Percentiles rank a stretch among this genome's conserved stretches.
These are phyloP conservation scores for Drymonia ruficornis DNA, from an alignment of 2,888 invertebrate species.

Conservation along the genomic window DNA sequence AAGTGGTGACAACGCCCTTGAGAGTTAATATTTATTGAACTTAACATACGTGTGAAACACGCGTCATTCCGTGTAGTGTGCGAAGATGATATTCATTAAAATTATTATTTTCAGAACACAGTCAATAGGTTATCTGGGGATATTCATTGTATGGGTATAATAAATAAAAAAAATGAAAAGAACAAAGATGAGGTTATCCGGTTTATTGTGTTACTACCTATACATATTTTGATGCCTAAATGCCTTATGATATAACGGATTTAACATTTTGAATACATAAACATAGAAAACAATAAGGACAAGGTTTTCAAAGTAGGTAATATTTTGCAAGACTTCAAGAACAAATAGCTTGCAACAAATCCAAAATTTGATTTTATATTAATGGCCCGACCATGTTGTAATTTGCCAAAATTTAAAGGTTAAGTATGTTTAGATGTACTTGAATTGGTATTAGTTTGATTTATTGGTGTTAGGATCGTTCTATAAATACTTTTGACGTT, in stretches of 20 bases:
- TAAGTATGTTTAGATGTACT: neutral
- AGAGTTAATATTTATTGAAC: no score
- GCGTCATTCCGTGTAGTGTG: no score
- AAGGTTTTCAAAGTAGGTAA: neutral
- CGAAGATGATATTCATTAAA: no score
- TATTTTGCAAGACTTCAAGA: neutral
- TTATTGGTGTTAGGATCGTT: neutral
- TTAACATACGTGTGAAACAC: no score
- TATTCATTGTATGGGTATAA: neutral
- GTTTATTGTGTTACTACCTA: neutral
- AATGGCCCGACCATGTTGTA: neutral
- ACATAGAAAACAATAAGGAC: no score
- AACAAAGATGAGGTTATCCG: neutral
- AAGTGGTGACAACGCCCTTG: no score
- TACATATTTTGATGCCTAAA: neutral
- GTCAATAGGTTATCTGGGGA: neutral
- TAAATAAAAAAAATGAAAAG: neutral
- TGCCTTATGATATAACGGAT: neutral
- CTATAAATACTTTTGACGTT: neutral
- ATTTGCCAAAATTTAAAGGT: conserved; percentile 1
- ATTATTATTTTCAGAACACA: no score
- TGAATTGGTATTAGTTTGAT: neutral
- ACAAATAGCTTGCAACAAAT: neutral
- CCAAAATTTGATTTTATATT: neutral
- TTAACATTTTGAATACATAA: neutral